Conservation (phyloP, 1,140 invertebrate species). For the Potamilus streckersoni region DNA sequence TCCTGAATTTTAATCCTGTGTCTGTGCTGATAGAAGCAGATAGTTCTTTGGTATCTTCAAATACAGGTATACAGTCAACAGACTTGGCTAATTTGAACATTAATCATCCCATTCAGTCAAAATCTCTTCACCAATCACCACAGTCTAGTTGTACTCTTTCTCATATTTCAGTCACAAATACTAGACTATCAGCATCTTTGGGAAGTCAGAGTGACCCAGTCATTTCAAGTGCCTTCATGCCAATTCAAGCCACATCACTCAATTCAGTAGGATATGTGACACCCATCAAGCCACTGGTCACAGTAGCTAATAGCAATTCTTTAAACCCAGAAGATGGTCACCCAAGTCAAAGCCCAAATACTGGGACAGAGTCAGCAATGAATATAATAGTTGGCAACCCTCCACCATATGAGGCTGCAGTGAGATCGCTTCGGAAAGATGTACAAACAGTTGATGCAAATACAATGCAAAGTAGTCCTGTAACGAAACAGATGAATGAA, state of each 20-base stretch:
- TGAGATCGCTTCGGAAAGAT: constrained; percentile 17
- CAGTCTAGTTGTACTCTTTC: background rate
- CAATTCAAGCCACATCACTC: constrained; percentile 19
- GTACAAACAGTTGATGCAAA: too few species aligned
- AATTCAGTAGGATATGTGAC: constrained; percentile 17
- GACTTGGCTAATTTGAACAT: constrained; percentile 8
- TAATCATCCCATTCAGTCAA: background rate
- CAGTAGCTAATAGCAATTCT: constrained; percentile 9
- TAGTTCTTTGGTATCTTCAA: background rate
- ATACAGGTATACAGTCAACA: constrained; percentile 15
- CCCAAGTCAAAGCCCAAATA: background rate
- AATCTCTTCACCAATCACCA: constrained; percentile 5
- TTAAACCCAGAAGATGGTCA: background rate
- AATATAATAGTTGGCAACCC: constrained; percentile 4
- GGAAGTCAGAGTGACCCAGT: constrained; percentile 11
- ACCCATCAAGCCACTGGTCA: constrained; percentile 26
- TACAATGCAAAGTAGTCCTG: too few species aligned
- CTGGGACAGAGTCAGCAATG: background rate
- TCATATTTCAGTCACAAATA: constrained; percentile 4
- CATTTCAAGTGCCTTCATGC: constrained; percentile 29
- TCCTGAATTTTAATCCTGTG: constrained; percentile 25
- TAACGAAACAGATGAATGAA: too few species aligned
- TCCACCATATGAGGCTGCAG: constrained; percentile 26
- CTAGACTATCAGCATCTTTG: background rate
- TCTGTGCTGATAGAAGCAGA: constrained; percentile 13